A percentile compares a stretch with the other conserved stretches of the same genome.
These are phyloP conservation scores for Tetrax tetrax DNA, from an alignment of 2,113 vertebrate species.

Conservation along the genomic window DNA sequence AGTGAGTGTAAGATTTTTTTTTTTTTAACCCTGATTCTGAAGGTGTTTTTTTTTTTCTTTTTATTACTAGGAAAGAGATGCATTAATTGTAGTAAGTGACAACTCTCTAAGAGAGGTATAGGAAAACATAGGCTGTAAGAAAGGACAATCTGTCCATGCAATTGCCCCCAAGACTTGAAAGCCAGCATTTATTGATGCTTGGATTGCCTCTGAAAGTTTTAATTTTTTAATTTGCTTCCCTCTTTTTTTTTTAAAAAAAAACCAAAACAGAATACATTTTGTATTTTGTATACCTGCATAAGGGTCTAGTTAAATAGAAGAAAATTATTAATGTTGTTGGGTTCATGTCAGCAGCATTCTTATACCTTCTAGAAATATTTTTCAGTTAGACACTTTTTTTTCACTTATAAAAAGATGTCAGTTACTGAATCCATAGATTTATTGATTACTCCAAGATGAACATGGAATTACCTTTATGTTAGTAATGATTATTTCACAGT, in stretches of 20 bases:
- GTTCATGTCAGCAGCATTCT: not conserved
- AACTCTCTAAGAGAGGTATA: not conserved
- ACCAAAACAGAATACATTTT: not conserved
- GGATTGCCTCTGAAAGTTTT: not conserved
- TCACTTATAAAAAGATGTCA: not conserved
- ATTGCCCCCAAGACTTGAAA: not conserved
- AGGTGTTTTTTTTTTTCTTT: not conserved
- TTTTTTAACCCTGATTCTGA: not conserved
- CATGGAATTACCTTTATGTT: not conserved
- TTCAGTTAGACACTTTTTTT: not conserved
- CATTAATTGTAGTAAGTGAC: not conserved
- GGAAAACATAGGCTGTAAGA: not conserved
- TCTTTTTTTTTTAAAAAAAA: not conserved
- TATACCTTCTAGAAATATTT: not conserved
- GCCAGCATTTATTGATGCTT: not conserved
- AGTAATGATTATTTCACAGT: conserved; percentile 24
- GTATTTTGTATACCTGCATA: not conserved
- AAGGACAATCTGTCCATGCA: not conserved
- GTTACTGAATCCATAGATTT: not conserved
- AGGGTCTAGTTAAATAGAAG: not conserved
- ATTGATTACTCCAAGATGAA: not conserved
- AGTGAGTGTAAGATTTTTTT: not conserved
- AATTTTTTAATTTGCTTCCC: not conserved
- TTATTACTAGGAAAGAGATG: not conserved
- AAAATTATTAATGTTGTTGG: not conserved